These are phyloP conservation scores for Drosophila orosa DNA, from an alignment of 1,140 invertebrate species.

Conservation along the genomic window DNA sequence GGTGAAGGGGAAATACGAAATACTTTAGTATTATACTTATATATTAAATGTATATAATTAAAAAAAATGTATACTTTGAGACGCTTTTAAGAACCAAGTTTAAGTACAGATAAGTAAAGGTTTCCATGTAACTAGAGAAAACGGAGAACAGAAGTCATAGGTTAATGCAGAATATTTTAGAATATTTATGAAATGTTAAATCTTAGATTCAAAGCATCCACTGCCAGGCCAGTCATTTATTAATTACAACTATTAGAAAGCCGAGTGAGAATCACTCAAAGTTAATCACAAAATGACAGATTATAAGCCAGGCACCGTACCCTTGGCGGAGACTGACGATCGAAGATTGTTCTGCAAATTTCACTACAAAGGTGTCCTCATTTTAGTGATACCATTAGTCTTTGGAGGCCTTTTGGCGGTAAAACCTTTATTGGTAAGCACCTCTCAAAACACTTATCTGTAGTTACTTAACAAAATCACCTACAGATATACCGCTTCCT, in stretches of 20 bases:
- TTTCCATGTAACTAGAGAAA: background rate
- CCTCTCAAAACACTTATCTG: accelerated
- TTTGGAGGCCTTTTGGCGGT: constrained; percentile 40
- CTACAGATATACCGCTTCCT: constrained; percentile 41
- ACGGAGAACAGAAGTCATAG: background rate
- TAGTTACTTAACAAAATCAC: too few relatives aligned
- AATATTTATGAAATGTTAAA: background rate
- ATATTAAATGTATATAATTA: background rate
- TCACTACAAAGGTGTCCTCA: constrained; percentile 59
- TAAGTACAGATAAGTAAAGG: too few relatives aligned
- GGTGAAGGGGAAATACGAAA: background rate
- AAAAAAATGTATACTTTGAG: too few relatives aligned
- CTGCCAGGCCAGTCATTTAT: background rate
- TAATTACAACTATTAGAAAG: background rate
- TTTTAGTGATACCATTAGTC: constrained; percentile 41
- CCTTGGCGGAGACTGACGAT: constrained; percentile 37
- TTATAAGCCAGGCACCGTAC: constrained; percentile 49
- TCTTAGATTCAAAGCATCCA: background rate
- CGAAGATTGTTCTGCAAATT: constrained; percentile 53
- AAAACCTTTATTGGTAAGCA: constrained; percentile 22
- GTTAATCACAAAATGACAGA: constrained; percentile 16
- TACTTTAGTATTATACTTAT: background rate
- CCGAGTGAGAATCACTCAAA: background rate
- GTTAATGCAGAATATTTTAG: too few relatives aligned
- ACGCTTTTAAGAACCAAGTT: too few relatives aligned